A percentile compares a stretch with the other conserved stretches of the same genome.
Evolutionary conservation across 2,888 invertebrate species (phyloP).

Genomic region (Emmelina monodactyla): DNA sequence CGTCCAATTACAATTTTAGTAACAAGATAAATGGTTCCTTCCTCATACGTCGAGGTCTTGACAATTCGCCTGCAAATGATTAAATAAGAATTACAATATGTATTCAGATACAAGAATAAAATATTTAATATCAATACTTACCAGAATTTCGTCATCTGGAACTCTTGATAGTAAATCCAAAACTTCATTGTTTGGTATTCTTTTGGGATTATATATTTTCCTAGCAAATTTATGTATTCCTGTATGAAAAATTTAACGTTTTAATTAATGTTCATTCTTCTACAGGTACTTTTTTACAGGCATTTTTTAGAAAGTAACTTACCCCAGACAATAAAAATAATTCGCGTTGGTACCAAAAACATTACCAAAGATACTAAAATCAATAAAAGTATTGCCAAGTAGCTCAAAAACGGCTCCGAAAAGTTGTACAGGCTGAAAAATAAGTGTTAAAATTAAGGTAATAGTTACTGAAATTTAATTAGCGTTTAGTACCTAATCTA

Average conservation of each 20-base stretch:
- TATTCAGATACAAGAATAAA: slow-evolving; percentile 22
- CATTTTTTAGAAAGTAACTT: slow-evolving; percentile 18
- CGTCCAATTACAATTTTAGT: no score
- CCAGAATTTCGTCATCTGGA: slow-evolving; percentile 91
- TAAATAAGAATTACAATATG: no score
- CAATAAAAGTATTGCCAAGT: slow-evolving; percentile 81
- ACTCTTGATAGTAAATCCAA: slow-evolving; percentile 93
- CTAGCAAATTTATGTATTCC: slow-evolving; percentile 90
- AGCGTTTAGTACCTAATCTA: no score
- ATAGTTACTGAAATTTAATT: no score
- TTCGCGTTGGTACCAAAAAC: slow-evolving; percentile 86
- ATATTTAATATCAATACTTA: slow-evolving; percentile 59
- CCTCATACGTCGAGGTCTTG: no score
- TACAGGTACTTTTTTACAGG: neutral
- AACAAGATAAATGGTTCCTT: no score
- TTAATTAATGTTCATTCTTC: neutral
- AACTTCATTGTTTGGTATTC: slow-evolving; percentile 94
- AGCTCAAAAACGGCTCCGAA: slow-evolving; percentile 92
- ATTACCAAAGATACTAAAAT: slow-evolving; percentile 76
- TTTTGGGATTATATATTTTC: slow-evolving; percentile 87
- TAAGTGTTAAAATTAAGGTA: slow-evolving; percentile 15
- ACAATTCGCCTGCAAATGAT: no score
- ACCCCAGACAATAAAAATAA: slow-evolving; percentile 91
- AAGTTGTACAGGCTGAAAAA: slow-evolving; percentile 90
- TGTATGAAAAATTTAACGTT: slow-evolving; percentile 14